Conservation (phyloP, 2,888 invertebrate genomes). For the Gortyna flavago region DNA sequence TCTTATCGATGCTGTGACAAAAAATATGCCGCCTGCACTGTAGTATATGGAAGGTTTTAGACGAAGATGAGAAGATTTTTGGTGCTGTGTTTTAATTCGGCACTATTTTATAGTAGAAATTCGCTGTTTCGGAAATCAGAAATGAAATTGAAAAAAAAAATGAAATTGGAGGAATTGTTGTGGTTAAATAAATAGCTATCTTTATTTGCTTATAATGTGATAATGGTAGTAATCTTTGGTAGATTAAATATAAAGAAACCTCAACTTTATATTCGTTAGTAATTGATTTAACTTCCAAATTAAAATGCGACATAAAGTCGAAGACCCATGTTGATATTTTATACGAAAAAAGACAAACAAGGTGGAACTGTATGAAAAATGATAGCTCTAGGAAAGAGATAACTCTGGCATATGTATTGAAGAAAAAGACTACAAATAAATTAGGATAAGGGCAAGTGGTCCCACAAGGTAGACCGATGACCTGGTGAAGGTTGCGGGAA, state of each 20-base stretch:
- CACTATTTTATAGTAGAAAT: too few species aligned
- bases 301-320: not conserved
- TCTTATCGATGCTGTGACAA: conserved; percentile 83
- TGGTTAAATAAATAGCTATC: not conserved
- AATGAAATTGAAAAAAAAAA: too few species aligned
- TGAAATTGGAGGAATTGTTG: too few species aligned
- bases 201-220: not conserved
- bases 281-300: not conserved
- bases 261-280: not conserved
- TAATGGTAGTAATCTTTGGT: not conserved
- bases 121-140: fast-evolving
- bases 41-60: conserved; percentile 56
- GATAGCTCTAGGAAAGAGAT: not conserved
- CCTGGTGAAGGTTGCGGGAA: not conserved
- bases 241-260: not conserved
- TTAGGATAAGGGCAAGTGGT: not conserved
- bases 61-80: conserved; percentile 16
- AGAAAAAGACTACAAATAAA: not conserved
- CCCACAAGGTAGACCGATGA: not conserved
- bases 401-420: not conserved
- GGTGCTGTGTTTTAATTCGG: not conserved
- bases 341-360: fast-evolving
- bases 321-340: too few species aligned
- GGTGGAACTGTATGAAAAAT: too few species aligned
- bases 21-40: conserved; percentile 72